Percentiles rank a stretch among this genome's conserved stretches.
Conservation (phyloP, 2,113 vertebrate genomes). For the Hipposideros armiger region DNA sequence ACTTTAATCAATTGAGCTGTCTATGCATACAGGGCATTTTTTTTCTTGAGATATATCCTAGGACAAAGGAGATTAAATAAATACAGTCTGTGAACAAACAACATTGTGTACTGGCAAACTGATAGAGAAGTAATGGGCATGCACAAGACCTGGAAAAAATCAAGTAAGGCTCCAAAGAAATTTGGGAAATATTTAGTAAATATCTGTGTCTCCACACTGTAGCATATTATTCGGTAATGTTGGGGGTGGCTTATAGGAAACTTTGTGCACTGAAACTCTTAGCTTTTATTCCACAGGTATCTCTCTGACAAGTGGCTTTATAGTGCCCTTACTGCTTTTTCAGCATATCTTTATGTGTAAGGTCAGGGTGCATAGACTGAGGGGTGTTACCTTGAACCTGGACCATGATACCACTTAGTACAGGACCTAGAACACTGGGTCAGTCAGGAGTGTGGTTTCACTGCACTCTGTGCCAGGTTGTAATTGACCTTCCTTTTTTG, state of each 20-base stretch:
- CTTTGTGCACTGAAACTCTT: not conserved
- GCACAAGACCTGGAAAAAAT: not conserved
- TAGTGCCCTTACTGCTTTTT: not conserved
- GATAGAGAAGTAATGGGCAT: not conserved
- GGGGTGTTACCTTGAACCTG: not conserved
- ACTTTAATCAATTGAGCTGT: not conserved
- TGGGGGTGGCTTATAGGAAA: not conserved
- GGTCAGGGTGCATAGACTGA: not conserved
- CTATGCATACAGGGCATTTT: not conserved
- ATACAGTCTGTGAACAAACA: not conserved
- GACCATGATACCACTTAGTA: not conserved
- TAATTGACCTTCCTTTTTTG: not conserved
- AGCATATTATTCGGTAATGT: not conserved
- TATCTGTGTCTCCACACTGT: not conserved
- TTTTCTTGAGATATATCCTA: not conserved
- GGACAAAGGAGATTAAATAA: slow-evolving; percentile 5
- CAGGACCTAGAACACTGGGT: not conserved
- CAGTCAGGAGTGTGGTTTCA: not conserved
- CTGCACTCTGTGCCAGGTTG: not conserved
- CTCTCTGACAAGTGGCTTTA: slow-evolving; percentile 15
- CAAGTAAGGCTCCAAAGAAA: not conserved
- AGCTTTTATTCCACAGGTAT: not conserved
- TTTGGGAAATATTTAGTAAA: not conserved
- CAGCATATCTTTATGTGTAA: not conserved
- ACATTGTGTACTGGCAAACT: not conserved